Evolutionary conservation across 2,113 vertebrate genomes (phyloP), one percentile per base, ranked within the genome.

Genomic region (Eurypyga helias): DNA sequence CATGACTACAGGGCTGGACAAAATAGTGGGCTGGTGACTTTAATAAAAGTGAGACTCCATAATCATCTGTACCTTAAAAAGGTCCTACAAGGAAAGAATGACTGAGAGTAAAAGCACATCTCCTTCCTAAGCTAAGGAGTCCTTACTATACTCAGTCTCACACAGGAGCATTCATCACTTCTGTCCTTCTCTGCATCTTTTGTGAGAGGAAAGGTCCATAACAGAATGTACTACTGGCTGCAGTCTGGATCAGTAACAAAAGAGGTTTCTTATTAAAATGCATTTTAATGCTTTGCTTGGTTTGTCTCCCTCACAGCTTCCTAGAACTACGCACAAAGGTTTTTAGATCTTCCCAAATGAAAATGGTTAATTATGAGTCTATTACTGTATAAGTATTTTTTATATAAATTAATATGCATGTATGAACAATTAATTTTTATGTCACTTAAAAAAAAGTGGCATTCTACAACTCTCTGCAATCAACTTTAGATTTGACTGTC

Each of bases 1-100:
- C 9, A 11, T 43, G 64, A 60, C 33, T 26, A 11, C 0, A 0
- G 12, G 52, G 7, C 78, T 65, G 33, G 25, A 43, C 34, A 13
- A 87, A 64, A 73, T 9, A 34, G 3, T 18, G 9, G 0, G 0
- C n/a, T 83, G 18, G 7, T 19, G 66, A 33, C 17, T 45, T 82
- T 52, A 57, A 48, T 14, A 34, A 36, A 64, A 66, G 24, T 18
- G 55, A 78, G 17, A 66, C 26, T 46, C 17, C 41, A 33, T 28
- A 65, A 23, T 31, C 62, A 16, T 16, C 33, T 33, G 18, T 31
- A 51, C 24, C 6, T 34, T 64, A 49, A 29, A 70, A 82, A 65
- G 5, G 20, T 52, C 45, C 57, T 75, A 4, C 41, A 64, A 70
- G 28, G 20, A 79, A 85, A 66, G 11, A 7, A 70, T 29, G 66